Conservation (phyloP, 2,113 vertebrate species). For the Rhea pennata region DNA sequence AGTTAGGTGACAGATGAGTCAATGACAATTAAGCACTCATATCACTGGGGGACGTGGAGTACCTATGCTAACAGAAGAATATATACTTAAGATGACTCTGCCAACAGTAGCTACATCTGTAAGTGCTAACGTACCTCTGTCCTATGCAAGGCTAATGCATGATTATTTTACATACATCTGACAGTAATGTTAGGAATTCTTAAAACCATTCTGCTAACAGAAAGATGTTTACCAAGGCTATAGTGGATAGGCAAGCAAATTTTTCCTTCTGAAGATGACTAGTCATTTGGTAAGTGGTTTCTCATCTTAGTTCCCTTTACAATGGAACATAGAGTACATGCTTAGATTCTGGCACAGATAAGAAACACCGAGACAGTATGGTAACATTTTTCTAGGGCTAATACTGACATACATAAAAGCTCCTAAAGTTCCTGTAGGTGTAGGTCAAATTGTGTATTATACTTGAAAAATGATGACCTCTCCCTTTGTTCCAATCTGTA, state of each 20-base stretch:
- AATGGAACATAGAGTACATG: no score
- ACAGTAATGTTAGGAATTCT: no score
- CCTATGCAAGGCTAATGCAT: background rate
- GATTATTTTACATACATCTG: background rate
- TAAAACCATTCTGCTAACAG: no score
- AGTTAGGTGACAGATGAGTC: no score
- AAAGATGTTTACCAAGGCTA: no score
- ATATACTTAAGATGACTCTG: background rate
- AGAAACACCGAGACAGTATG: no score
- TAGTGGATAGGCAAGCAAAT: no score
- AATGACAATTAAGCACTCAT: background rate
- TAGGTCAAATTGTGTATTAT: background rate
- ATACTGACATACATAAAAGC: background rate
- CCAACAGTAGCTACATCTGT: background rate
- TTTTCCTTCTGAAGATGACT: no score
- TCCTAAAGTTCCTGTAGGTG: background rate
- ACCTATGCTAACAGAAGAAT: background rate
- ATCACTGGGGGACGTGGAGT: fast-evolving
- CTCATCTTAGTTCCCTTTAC: no score
- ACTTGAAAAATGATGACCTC: background rate
- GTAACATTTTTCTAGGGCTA: no score
- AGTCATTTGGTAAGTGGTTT: no score
- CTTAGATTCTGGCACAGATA: no score
- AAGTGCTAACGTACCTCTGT: background rate
- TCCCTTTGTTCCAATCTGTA: background rate